A percentile compares a stretch with the other conserved stretches of the same genome.
These are phyloP conservation scores for Propithecus coquereli DNA, from an alignment of 2,113 vertebrate genomes.

Conservation along the genomic window DNA sequence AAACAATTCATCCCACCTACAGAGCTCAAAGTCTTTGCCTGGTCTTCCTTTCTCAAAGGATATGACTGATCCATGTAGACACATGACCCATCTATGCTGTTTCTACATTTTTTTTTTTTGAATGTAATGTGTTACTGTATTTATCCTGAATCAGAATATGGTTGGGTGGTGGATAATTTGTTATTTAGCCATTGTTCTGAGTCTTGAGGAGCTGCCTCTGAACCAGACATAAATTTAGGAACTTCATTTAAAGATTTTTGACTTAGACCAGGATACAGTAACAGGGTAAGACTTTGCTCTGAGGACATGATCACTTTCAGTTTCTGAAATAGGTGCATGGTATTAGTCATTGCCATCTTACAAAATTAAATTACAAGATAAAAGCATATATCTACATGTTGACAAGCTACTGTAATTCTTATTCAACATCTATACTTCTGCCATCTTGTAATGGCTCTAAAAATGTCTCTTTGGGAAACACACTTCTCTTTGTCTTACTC, in stretches of 20 bases:
- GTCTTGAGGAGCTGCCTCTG: background rate
- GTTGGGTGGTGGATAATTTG: background rate
- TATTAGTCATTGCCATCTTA: background rate
- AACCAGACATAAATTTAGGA: background rate
- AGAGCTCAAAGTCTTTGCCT: background rate
- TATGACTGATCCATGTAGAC: background rate
- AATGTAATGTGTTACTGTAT: background rate
- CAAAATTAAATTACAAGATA: background rate
- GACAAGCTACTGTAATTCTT: background rate
- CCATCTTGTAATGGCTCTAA: background rate
- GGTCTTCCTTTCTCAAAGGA: background rate
- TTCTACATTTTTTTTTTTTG: background rate
- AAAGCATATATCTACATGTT: background rate
- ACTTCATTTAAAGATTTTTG: background rate
- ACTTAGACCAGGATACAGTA: background rate
- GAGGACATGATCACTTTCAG: background rate
- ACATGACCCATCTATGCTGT: background rate
- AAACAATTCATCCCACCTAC: background rate
- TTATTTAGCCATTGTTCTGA: background rate
- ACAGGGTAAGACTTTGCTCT: background rate
- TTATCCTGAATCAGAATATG: background rate
- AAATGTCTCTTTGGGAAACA: background rate
- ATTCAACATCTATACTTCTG: background rate
- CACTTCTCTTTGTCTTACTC: background rate
- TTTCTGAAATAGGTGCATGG: background rate